Conservation (phyloP, 2,113 vertebrate species). For the Chrysemys picta region DNA sequence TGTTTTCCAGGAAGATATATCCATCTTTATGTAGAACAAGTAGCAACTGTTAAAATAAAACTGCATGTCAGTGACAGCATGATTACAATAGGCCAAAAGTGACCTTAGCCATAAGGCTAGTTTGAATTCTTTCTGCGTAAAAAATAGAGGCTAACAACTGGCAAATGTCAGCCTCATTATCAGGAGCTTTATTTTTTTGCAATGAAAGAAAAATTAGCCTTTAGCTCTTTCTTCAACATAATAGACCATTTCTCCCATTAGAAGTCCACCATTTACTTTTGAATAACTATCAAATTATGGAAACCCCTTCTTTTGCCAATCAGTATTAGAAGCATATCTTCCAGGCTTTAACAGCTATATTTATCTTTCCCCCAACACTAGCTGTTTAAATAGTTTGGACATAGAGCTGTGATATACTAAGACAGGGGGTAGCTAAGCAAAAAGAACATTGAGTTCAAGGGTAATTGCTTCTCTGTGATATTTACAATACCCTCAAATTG, state of each 20-base stretch:
- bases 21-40: slow-evolving; percentile 33
- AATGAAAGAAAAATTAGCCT: slow-evolving; percentile 45
- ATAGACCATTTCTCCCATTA: background rate
- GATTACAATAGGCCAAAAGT: slow-evolving; percentile 16
- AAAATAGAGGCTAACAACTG: slow-evolving; percentile 75
- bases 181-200: slow-evolving; percentile 39
- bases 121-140: slow-evolving; percentile 68
- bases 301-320: slow-evolving; percentile 9
- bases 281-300: background rate
- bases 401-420: background rate
- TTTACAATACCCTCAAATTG: background rate
- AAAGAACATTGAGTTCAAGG: slow-evolving; percentile 13
- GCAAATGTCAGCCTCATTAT: slow-evolving; percentile 69
- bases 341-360: slow-evolving; percentile 9
- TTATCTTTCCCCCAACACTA: slow-evolving; percentile 31
- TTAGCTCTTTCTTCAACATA: slow-evolving; percentile 38
- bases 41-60: slow-evolving; percentile 71
- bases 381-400: slow-evolving; percentile 9
- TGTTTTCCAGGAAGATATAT: background rate
- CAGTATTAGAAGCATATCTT: background rate
- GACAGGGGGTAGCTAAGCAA: background rate
- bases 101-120: slow-evolving; percentile 53
- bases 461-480: slow-evolving; percentile 1
- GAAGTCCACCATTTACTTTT: slow-evolving; percentile 23
- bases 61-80: slow-evolving; percentile 5